Evolutionary conservation across 37 sponge, comb jelly and placozoan species (phyloP), one percentile per base, ranked within the genome.

Genomic region (Chondrosia reniformis): DNA sequence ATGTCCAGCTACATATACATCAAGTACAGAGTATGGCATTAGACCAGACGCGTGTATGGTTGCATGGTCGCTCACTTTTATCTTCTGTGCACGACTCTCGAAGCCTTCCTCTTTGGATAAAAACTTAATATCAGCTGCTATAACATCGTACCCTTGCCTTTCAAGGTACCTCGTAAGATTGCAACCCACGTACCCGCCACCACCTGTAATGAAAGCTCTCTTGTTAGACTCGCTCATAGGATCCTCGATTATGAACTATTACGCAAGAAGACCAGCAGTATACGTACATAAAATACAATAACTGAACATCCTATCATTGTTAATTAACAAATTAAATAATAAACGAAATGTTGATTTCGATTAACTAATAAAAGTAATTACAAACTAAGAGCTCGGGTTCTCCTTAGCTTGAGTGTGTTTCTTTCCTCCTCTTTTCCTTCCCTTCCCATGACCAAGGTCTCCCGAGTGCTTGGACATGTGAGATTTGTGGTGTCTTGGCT

Each of bases 171-270:
- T 36, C 44, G 71, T 62, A 27, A 90, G 75, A 24, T 34, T 49
- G 34, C 56, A 36, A 0, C 91, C 91, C 6, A 90, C 54, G 74
- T 83, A 90, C 1, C 91, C 91, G 41, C 91, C 91, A n/a, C 91
- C 91, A 0, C 91, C 91, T 28, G 86, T 90, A 33, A 90, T 80
- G 30, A 90, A 74, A 0, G 84, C 88, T 8, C 58, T 24, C 75
- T 45, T 85, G 21, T 63, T 30, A n/a, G 10, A 15, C 27, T 12
- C 24, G n/a, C n/a, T n/a, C n/a, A n/a, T n/a, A 52, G 19, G 19
- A 64, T 45, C 80, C n/a, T n/a, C n/a, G n/a, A n/a, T n/a, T n/a
- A n/a, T n/a, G n/a, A n/a, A n/a, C n/a, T n/a, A n/a, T n/a, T n/a
- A n/a, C n/a, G n/a, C n/a, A n/a, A n/a, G n/a, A n/a, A n/a, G n/a